Evolutionary conservation across 2,888 invertebrate genomes (phyloP).

Genomic region (Automeris io): DNA sequence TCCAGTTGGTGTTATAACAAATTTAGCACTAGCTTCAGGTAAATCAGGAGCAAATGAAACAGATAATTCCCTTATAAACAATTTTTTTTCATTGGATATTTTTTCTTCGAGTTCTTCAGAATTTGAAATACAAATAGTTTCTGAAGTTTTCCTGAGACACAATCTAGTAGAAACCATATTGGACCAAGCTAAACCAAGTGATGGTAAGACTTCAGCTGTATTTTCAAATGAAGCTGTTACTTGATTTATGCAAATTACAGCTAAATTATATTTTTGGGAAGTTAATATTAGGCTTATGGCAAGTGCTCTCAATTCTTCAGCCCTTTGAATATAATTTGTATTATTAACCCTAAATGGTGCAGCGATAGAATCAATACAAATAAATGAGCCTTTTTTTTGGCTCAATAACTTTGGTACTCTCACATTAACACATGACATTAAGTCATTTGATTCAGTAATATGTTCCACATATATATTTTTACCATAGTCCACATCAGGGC

Average conservation of each 20-base stretch:
- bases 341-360: constrained; percentile 62
- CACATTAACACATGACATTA: constrained; percentile 52
- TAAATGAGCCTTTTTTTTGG: constrained; percentile 34
- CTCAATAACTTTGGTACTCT: constrained; percentile 49
- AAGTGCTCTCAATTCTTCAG: constrained; percentile 61
- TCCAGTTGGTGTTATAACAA: constrained; percentile 33
- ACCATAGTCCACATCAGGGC: constrained; percentile 33
- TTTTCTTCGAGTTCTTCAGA: constrained; percentile 4
- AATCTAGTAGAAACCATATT: constrained; percentile 61
- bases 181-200: constrained; percentile 66
- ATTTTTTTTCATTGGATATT: too few species aligned
- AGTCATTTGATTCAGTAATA: constrained; percentile 53
- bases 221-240: constrained; percentile 51
- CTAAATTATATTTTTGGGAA: constrained; percentile 48
- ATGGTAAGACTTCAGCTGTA: constrained; percentile 41
- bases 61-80: constrained; percentile 37
- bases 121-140: constrained; percentile 12
- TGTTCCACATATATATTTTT: constrained; percentile 61
- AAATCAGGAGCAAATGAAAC: constrained; percentile 52
- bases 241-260: constrained; percentile 63
- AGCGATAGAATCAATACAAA: constrained; percentile 64
- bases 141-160: constrained; percentile 31
- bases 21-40: constrained; percentile 30
- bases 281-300: constrained; percentile 40
- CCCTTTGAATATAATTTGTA: constrained; percentile 58